Conservation (phyloP, 2,113 vertebrate species). For the Tragelaphus buxtoni region DNA sequence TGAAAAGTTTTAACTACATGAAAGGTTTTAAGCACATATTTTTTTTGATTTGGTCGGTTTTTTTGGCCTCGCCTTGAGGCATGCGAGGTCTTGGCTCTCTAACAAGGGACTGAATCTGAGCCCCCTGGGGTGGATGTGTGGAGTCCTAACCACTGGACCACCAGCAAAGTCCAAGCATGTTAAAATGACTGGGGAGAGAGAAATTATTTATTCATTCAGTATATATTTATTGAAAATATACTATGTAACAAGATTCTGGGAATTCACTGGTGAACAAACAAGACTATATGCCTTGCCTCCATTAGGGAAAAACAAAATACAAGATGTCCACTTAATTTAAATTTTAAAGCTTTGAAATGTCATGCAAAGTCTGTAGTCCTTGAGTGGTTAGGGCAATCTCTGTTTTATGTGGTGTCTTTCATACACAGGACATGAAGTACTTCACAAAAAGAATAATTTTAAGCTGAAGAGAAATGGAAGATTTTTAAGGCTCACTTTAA, state of each 20-base stretch:
- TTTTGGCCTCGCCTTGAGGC: neutral
- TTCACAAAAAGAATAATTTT: conserved; percentile 68
- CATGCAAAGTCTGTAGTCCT: neutral
- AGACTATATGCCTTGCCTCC: neutral
- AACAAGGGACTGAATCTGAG: neutral
- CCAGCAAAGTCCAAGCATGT: neutral
- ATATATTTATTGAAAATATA: conserved; percentile 22
- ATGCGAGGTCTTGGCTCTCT: neutral
- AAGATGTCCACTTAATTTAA: neutral
- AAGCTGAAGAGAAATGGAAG: conserved; percentile 67
- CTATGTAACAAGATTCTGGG: neutral
- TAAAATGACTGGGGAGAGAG: neutral
- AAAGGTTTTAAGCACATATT: neutral
- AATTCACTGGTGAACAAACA: conserved; percentile 31
- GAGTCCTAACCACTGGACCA: neutral
- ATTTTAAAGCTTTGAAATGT: neutral
- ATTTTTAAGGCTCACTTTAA: conserved; percentile 69
- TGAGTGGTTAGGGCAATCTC: neutral
- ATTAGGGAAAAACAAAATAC: neutral
- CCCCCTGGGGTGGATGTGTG: neutral
- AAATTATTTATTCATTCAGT: neutral
- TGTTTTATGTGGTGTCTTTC: conserved; percentile 28
- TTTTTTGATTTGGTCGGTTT: neutral
- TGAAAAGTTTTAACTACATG: conserved; percentile 2
- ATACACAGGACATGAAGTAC: conserved; percentile 53